These are phyloP conservation scores for Sebastes schlegelii DNA, from an alignment of 2,113 vertebrate species.

Conservation along the genomic window DNA sequence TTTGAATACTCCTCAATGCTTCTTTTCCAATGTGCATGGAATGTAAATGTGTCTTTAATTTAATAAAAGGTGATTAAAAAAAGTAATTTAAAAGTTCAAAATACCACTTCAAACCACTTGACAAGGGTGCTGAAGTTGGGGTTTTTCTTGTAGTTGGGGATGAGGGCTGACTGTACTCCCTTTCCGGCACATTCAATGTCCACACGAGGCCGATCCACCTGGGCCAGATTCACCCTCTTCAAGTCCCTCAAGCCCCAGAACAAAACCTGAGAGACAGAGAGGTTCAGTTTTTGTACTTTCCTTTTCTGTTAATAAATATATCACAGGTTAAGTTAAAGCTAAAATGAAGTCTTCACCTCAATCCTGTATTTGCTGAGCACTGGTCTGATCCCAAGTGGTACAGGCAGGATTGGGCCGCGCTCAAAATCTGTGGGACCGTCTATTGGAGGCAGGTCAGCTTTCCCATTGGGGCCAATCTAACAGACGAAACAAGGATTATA, in stretches of 20 bases:
- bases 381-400: conserved; percentile 93
- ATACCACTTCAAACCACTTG: conserved; percentile 99
- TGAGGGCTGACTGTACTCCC: conserved; percentile 94
- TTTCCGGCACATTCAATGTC: conserved; percentile 97
- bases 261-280: conserved; percentile 85
- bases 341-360: conserved; percentile 85
- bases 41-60: background rate
- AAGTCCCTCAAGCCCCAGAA: conserved; percentile 98
- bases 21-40: background rate
- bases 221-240: conserved; percentile 96
- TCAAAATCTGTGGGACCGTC: conserved; percentile 91
- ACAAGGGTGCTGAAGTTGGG: conserved; percentile 98
- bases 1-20: background rate
- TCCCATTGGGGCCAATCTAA: conserved; percentile 92
- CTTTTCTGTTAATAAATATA: background rate
- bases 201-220: conserved; percentile 95
- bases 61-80: background rate
- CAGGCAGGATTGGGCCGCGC: conserved; percentile 92
- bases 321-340: background rate
- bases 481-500: background rate
- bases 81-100: background rate
- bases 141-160: conserved; percentile 98
- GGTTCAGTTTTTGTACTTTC: background rate
- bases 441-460: conserved; percentile 91
- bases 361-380: conserved; percentile 96